These are phyloP conservation scores for Ondatra zibethicus DNA, from an alignment of 2,113 vertebrate species.

Conservation along the genomic window DNA sequence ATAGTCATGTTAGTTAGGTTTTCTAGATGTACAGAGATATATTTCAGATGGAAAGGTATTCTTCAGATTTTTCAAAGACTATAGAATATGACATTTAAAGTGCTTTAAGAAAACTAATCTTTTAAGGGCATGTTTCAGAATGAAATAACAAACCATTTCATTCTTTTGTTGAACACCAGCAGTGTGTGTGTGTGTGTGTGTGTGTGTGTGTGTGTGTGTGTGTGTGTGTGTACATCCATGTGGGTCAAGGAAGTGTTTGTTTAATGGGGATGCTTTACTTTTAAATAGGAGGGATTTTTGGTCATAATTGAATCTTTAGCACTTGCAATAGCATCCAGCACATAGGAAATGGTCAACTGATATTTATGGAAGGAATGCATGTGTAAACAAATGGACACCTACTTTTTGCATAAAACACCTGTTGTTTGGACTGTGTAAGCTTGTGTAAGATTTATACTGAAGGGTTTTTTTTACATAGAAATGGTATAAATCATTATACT, in stretches of 20 bases:
- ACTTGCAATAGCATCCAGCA: neutral
- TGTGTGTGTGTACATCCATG: neutral
- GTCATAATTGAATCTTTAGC: neutral
- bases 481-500: slow-evolving; percentile 56
- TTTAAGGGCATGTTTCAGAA: neutral
- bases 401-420: neutral
- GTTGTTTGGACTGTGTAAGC: slow-evolving; percentile 12
- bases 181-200: neutral
- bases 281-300: slow-evolving; percentile 16
- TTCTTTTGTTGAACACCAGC: slow-evolving; percentile 1
- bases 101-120: neutral
- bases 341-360: neutral
- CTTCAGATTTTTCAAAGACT: too few relatives aligned
- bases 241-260: neutral
- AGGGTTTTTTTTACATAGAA: slow-evolving; percentile 53
- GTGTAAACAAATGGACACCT: neutral
- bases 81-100: too few relatives aligned
- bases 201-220: neutral
- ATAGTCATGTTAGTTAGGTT: too few relatives aligned
- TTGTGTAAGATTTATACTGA: slow-evolving; percentile 61
- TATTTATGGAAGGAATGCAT: slow-evolving; percentile 46
- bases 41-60: too few relatives aligned
- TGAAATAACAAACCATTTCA: neutral
- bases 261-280: neutral
- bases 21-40: too few relatives aligned